A percentile compares a stretch with the other conserved stretches of the same genome.
phyloP scores from a whole-genome alignment of 2,113 vertebrate genomes.

The Silurus glanis region DNA sequence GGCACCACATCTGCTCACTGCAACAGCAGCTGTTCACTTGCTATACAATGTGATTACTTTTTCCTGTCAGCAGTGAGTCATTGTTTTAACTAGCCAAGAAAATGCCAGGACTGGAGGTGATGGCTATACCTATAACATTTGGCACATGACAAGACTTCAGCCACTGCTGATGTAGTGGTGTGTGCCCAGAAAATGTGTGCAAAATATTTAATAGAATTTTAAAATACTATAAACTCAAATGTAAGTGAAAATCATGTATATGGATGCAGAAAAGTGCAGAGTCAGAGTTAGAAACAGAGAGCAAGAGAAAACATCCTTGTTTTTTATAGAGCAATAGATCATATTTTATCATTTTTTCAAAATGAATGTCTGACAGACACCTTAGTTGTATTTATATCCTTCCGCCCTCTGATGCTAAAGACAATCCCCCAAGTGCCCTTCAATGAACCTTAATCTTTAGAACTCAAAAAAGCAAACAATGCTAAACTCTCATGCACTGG shows the following conservation, averaged over 20 bases:
- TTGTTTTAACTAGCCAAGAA: conserved; percentile 6
- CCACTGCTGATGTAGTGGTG: neutral
- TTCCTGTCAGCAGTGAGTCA: conserved; percentile 11
- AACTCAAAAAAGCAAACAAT: neutral
- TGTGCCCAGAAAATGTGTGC: neutral
- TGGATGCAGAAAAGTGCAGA: no score
- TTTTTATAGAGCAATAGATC: neutral
- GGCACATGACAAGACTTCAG: neutral
- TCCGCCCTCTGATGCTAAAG: neutral
- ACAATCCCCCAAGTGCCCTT: neutral
- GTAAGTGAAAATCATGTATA: neutral
- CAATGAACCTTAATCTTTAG: neutral
- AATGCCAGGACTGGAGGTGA: neutral
- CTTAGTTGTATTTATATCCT: neutral
- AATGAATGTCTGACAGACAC: neutral
- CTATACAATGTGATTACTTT: conserved; percentile 13
- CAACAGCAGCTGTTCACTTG: conserved; percentile 13
- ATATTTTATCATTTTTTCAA: neutral
- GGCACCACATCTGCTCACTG: conserved; percentile 31
- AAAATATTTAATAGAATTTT: neutral
- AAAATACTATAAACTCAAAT: neutral
- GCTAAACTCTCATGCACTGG: neutral
- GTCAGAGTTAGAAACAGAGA: neutral
- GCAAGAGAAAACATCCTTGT: neutral
- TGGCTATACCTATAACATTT: conserved; percentile 1